phyloP scores from a whole-genome alignment of 2,797 vertebrate species.

The Catostomus latipinnis region DNA sequence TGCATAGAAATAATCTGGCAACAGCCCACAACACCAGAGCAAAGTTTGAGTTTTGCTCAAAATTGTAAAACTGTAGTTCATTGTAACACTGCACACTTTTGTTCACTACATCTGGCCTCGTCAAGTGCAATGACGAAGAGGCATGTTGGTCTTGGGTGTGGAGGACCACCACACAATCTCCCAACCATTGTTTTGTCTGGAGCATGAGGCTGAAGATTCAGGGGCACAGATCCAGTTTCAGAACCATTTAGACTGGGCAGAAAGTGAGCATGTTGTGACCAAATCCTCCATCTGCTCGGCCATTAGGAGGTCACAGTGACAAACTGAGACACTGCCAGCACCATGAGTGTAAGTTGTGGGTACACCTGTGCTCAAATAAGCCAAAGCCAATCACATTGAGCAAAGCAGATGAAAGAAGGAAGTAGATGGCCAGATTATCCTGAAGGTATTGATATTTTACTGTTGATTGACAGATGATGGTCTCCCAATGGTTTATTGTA shows the following conservation, averaged over 20 bases:
- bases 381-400: neutral
- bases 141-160: neutral
- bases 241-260: slow-evolving; percentile 12
- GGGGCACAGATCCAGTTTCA: slow-evolving; percentile 53
- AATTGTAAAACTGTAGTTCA: too few species aligned
- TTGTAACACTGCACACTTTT: too few species aligned
- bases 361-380: neutral
- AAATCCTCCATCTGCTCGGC: slow-evolving; percentile 33
- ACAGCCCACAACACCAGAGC: too few species aligned
- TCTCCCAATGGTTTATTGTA: neutral
- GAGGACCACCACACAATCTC: neutral
- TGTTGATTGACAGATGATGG: neutral
- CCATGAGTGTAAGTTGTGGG: slow-evolving; percentile 8
- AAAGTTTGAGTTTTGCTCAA: too few species aligned
- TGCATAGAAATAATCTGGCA: too few species aligned
- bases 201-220: slow-evolving; percentile 5
- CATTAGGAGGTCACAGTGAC: slow-evolving; percentile 48
- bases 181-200: neutral
- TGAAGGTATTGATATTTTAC: neutral
- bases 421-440: neutral
- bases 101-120: too few species aligned
- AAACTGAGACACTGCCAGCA: slow-evolving; percentile 41
- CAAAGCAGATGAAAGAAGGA: neutral
- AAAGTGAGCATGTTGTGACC: slow-evolving; percentile 46
- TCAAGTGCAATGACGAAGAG: neutral